Evolutionary conservation across 2,113 vertebrate species (phyloP), one percentile per base, ranked within the genome.

Genomic region (Catharus fuscescens): DNA sequence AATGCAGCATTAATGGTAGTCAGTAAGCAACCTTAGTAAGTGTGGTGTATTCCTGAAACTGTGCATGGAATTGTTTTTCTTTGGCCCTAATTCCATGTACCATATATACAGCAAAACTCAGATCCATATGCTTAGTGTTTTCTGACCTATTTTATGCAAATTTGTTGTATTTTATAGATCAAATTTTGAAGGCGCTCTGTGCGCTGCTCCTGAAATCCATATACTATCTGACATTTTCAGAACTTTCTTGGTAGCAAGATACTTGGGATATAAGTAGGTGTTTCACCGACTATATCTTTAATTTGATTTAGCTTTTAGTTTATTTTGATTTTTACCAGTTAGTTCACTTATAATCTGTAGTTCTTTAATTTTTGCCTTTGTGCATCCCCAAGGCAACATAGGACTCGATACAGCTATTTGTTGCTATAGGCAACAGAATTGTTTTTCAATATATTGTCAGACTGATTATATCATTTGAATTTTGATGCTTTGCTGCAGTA

Each of bases 371-470:
- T 87, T 91, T 81, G n/a, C 16, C 29, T 92, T 84, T 72, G 12
- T 69, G 17, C 50, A 26, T 96, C 87, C 81, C 71, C 25, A 80
- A 69, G 70, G 38, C 16, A 76, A 44, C 60, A 29, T 14, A 50
- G 14, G 48, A 54, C 31, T 88, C 92, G 92, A 95, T 38, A 87
- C 90, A 93, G 57, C 12, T 29, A 65, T 86, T 92, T 91, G 76
- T 97, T 96, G 48, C 82, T 90, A 56, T 12, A 89, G 89, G 84
- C 23, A 32, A 96, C 96, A 90, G 5, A 65, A 76, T 26, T 85
- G 32, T 82, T 96, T 97, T 67, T 44, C 64, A 74, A 56, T 44
- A 90, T 54, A 38, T 69, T 95, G 32, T 94, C 93, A 93, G 56
- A 72, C 32, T 79, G 66, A 45, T 86, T 53, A 52, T 90, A 62